phyloP scores from a whole-genome alignment of 2,888 invertebrate species.

The Autographa pulchrina region DNA sequence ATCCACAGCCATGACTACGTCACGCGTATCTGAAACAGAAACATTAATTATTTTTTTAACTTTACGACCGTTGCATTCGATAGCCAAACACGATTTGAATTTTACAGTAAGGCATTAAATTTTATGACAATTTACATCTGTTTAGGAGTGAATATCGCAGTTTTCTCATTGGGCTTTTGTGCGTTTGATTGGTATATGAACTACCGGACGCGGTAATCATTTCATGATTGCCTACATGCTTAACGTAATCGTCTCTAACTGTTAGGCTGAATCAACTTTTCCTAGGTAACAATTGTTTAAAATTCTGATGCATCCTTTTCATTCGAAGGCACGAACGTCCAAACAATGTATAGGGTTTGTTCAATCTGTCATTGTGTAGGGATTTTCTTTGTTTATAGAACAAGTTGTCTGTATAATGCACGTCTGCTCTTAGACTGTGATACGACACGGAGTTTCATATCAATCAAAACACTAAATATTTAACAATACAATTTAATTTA shows the following conservation, averaged over 20 bases:
- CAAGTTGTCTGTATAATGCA: constrained; percentile 14
- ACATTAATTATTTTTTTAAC: constrained; percentile 53
- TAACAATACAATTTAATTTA: constrained; percentile 74
- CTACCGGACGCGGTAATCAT: constrained; percentile 85
- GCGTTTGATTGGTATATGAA: constrained; percentile 79
- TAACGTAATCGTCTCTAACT: constrained; percentile 78
- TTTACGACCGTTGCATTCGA: constrained; percentile 42
- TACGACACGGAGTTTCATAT: constrained; percentile 60
- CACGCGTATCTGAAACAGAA: constrained; percentile 75
- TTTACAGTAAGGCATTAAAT: constrained; percentile 29
- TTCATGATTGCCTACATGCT: constrained; percentile 82
- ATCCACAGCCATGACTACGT: constrained; percentile 74
- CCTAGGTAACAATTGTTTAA: constrained; percentile 75
- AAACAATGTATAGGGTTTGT: constrained; percentile 29
- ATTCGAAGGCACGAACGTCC: constrained; percentile 59
- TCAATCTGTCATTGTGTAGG: constrained; percentile 14
- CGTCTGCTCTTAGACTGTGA: constrained; percentile 38
- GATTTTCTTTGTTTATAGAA: constrained; percentile 24
- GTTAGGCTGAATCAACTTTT: constrained; percentile 77
- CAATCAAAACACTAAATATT: constrained; percentile 55
- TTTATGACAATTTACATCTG: constrained; percentile 32
- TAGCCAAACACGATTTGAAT: constrained; percentile 31
- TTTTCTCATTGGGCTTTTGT: constrained; percentile 64
- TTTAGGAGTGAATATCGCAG: constrained; percentile 33
- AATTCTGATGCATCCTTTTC: constrained; percentile 65